Evolutionary conservation across 2,888 invertebrate species (phyloP).

Genomic region (Tholera decimalis): DNA sequence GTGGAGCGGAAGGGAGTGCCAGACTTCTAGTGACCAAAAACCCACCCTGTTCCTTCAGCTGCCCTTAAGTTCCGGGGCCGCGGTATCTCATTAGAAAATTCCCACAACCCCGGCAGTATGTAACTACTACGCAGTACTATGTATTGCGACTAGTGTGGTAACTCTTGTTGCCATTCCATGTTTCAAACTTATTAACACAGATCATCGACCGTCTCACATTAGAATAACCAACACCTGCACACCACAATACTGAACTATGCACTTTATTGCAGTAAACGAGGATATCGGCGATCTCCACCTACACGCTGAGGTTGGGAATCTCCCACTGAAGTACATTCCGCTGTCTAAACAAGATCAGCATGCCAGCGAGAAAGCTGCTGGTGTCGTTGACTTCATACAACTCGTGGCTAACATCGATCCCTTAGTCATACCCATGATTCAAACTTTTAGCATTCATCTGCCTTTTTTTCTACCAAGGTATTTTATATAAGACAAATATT

Average conservation of each 20-base stretch:
- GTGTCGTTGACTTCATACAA: conserved; percentile 35
- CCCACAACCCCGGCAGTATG: no score
- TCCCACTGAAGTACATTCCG: conserved; percentile 34
- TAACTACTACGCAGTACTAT: no score
- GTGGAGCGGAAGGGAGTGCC: no score
- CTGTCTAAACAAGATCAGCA: conserved; percentile 19
- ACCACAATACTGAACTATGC: background rate
- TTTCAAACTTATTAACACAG: background rate
- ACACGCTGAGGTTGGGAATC: conserved; percentile 7
- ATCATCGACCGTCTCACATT: background rate
- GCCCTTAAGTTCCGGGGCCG: no score
- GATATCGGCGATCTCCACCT: conserved; percentile 33
- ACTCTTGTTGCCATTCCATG: background rate
- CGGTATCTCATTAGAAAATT: no score
- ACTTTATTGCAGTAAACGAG: conserved; percentile 29
- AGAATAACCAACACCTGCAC: background rate
- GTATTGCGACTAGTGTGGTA: no score
- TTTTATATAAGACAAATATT: background rate
- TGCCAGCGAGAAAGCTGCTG: conserved; percentile 34
- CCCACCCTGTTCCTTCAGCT: no score
- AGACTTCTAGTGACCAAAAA: no score
- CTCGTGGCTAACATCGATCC: conserved; percentile 44
- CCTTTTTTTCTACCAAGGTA: conserved; percentile 39
- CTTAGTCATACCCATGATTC: background rate
- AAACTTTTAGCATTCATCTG: conserved; percentile 28